phyloP scores from a whole-genome alignment of 2,797 vertebrate species.

The Pelobates cultripes region DNA sequence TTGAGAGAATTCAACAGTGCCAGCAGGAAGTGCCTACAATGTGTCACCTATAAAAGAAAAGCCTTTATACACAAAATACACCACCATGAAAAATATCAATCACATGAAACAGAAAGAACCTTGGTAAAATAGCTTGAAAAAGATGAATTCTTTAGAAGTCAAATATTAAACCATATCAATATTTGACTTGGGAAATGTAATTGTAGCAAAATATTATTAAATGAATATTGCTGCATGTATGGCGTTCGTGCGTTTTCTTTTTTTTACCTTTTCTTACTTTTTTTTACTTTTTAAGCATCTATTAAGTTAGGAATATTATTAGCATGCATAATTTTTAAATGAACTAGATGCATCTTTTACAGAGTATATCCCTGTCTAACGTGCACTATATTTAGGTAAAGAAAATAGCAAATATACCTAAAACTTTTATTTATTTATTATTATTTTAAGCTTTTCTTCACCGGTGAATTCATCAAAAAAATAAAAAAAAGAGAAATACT shows the following conservation, averaged over 20 bases:
- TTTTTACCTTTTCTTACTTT: not conserved
- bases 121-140: constrained; percentile 38
- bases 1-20: constrained; percentile 58
- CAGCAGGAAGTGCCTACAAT: constrained; percentile 50
- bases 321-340: not conserved
- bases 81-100: constrained; percentile 54
- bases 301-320: not conserved
- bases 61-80: constrained; percentile 53
- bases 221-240: not conserved
- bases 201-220: constrained; percentile 39
- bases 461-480: no score
- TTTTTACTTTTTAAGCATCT: constrained; percentile 14
- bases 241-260: constrained; percentile 8
- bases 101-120: constrained; percentile 47
- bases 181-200: constrained; percentile 23
- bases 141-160: constrained; percentile 34
- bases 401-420: no score
- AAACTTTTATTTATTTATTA: no score
- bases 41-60: constrained; percentile 55
- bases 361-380: no score
- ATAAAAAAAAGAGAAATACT: no score
- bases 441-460: no score
- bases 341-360: no score
- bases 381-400: no score
- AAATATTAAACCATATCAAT: constrained; percentile 39